Base-by-base conservation (phyloP, 1,140 invertebrate genomes). In the Lethrus apterus region DNA sequence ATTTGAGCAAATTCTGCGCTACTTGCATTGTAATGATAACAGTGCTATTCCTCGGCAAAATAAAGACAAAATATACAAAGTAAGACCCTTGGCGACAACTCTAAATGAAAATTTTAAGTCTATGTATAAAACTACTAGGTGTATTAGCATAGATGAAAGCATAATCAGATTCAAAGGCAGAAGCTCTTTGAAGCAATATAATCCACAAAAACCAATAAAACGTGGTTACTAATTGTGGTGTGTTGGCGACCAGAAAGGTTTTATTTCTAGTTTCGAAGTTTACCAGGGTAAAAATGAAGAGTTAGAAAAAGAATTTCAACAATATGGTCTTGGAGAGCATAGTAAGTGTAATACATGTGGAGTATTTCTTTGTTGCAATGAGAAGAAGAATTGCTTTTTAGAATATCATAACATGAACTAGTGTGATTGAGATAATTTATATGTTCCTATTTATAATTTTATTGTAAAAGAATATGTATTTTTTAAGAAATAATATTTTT, bases 101-200 rank as follows among this genome's bases (percentile, higher is more conserved):
- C 10, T 32, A 5, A 17, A 11, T n/a, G 10, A 30, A 4, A 44
- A 18, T 4, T 44, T 44, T 44, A 7, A 3, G 11, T n/a, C 5
- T 13, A 15, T 14, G 14, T 32, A 7, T 2, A 9, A 32, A 13
- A 29, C 31, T n/a, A 2, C 2, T 23, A 19, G 26, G 17, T 10
- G 23, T 13, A 14, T 32, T 8, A 5, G 24, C 5, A 31, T 44
- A 11, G 63, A 65, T 55, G 63, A 65, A 41, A 60, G 57, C 15
- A 64, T 66, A 50, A 54, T 67, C 32, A 58, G 58, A 46, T 65
- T 65, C 44, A 65, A 67, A 55, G 59, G 57, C 34, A 55, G 56
- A 40, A 60, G 50, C 50, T 50, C 50, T 10, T 51, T 70, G 44
- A 67, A 66, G 56, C 65, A 70, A 51, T 71, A 69, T 52, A 58